These are phyloP conservation scores for Anguilla megastoma DNA, from an alignment of 2,797 vertebrate genomes.

Conservation along the genomic window DNA sequence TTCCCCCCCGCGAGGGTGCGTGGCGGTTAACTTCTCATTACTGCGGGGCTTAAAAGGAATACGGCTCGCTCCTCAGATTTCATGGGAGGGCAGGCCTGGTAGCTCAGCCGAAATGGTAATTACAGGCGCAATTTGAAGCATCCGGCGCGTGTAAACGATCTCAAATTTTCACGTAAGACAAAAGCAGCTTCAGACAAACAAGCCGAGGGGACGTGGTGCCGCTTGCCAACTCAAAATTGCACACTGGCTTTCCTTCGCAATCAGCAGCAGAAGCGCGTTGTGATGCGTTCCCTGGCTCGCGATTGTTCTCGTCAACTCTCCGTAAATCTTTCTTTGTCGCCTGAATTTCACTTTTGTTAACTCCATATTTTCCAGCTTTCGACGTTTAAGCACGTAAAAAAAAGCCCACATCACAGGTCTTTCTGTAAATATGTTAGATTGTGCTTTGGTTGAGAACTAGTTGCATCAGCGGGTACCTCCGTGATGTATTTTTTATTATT, in stretches of 20 bases:
- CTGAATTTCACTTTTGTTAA: slow-evolving; percentile 2
- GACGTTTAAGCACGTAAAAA: background rate
- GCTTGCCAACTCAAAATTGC: background rate
- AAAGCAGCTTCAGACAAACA: slow-evolving; percentile 8
- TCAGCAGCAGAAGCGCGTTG: background rate
- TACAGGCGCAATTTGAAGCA: slow-evolving; percentile 9
- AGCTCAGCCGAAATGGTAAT: slow-evolving; percentile 19
- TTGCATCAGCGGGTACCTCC: background rate
- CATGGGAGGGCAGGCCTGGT: background rate
- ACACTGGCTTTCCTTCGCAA: background rate
- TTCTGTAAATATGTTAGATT: slow-evolving; percentile 3
- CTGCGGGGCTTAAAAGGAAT: background rate
- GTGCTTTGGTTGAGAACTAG: background rate
- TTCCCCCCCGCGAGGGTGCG: background rate
- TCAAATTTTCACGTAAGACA: slow-evolving; percentile 10
- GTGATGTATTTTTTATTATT: slow-evolving; percentile 6
- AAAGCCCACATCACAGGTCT: background rate
- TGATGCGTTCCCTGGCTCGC: background rate
- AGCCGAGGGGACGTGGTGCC: background rate
- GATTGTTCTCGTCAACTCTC: background rate
- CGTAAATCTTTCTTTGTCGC: background rate
- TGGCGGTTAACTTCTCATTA: slow-evolving; percentile 15
- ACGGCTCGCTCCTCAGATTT: background rate
- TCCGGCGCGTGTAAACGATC: slow-evolving; percentile 14
- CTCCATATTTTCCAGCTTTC: background rate